Conservation (phyloP, 2,113 vertebrate species). For the Gracilinanus agilis region DNA sequence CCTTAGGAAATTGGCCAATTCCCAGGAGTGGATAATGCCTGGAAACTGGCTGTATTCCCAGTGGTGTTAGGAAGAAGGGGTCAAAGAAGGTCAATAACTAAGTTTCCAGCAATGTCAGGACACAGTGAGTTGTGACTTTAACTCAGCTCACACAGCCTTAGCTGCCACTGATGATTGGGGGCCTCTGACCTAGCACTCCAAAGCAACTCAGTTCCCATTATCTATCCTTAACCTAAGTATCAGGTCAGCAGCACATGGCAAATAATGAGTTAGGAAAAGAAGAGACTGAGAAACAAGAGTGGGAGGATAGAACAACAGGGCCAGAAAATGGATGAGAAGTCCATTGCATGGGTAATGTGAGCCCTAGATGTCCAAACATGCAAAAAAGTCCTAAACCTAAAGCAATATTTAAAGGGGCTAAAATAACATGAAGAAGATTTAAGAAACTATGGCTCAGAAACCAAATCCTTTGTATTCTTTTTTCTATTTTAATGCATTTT, state of each 20-base stretch:
- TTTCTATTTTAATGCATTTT: slow-evolving; percentile 23
- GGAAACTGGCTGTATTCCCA: slow-evolving; percentile 41
- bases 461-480: not conserved
- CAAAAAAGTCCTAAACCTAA: slow-evolving; percentile 1
- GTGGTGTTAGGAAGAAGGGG: slow-evolving; percentile 54
- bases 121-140: slow-evolving; percentile 36
- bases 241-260: slow-evolving; percentile 19
- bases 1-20: slow-evolving; percentile 55
- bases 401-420: not conserved
- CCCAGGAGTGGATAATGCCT: slow-evolving; percentile 42
- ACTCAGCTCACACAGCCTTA: slow-evolving; percentile 19
- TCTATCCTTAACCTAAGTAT: slow-evolving; percentile 4
- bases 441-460: not conserved
- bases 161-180: not conserved
- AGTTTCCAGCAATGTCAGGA: slow-evolving; percentile 27
- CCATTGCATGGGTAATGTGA: not conserved
- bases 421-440: slow-evolving; percentile 25
- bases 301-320: not conserved
- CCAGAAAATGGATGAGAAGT: not conserved
- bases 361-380: not conserved
- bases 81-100: slow-evolving; percentile 56
- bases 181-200: not conserved
- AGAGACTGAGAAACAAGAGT: slow-evolving; percentile 35
- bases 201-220: slow-evolving; percentile 34
- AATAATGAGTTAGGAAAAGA: slow-evolving; percentile 26